phyloP scores from a whole-genome alignment of 1,140 invertebrate genomes.

The Pseudomyrmex flavicornis region DNA sequence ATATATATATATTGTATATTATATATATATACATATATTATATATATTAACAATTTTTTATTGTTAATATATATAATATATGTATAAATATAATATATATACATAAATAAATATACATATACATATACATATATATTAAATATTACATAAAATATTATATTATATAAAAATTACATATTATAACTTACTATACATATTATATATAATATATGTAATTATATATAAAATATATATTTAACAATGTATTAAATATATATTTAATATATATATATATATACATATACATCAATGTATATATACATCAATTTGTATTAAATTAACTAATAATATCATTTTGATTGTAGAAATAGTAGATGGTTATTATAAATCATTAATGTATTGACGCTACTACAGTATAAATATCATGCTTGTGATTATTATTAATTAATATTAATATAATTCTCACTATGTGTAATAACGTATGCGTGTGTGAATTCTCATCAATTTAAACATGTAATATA shows the following conservation, averaged over 20 bases:
- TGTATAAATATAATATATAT: background rate
- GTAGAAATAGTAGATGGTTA: background rate
- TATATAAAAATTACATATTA: background rate
- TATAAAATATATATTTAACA: too few relatives aligned
- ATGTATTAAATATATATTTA: too few relatives aligned
- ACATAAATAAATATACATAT: background rate
- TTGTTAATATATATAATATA: too few relatives aligned
- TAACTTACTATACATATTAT: background rate
- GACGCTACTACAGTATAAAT: slow-evolving; percentile 16
- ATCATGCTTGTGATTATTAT: background rate
- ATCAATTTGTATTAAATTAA: slow-evolving; percentile 12
- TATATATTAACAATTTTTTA: too few relatives aligned
- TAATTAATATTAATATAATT: slow-evolving; percentile 9
- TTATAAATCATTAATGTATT: background rate
- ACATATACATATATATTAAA: too few relatives aligned
- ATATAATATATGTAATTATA: too few relatives aligned
- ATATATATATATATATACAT: background rate
- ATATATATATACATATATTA: too few relatives aligned
- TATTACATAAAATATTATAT: background rate
- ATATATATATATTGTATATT: too few relatives aligned
- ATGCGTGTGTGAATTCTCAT: background rate
- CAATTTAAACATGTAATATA: slow-evolving; percentile 9
- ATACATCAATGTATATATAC: too few relatives aligned
- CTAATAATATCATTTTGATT: slow-evolving; percentile 16
- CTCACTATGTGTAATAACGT: background rate